Evolutionary conservation across 2,888 invertebrate genomes (phyloP).

Genomic region (Priocnemis perturbator): DNA sequence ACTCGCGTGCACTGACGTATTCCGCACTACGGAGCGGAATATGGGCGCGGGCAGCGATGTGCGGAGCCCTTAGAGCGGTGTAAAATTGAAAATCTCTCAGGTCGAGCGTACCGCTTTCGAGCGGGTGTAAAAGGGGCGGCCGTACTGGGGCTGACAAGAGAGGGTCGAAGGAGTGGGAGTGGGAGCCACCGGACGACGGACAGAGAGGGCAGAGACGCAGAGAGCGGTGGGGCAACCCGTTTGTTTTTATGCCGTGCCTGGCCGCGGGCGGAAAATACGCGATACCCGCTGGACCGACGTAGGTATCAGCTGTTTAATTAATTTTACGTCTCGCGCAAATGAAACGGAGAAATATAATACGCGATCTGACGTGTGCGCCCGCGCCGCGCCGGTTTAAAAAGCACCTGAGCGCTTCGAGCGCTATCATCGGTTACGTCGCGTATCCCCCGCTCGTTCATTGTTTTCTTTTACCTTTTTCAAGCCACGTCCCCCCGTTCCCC

Average conservation of each 20-base stretch:
- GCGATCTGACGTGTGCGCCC: slow-evolving; percentile 54
- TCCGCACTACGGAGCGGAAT: slow-evolving; percentile 46
- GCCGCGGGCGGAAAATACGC: slow-evolving; percentile 8
- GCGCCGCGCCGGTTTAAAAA: slow-evolving; percentile 49
- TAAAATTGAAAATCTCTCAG: slow-evolving; percentile 55
- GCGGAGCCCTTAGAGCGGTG: slow-evolving; percentile 42
- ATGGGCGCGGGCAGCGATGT: slow-evolving; percentile 29
- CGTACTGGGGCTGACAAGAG: not conserved
- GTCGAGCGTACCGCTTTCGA: slow-evolving; percentile 5
- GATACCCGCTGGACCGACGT: slow-evolving; percentile 27
- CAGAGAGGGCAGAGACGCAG: not conserved
- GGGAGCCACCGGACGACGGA: not conserved
- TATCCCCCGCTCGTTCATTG: slow-evolving; percentile 8
- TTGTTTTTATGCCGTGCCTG: not conserved
- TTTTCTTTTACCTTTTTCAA: slow-evolving; percentile 5
- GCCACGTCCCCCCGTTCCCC: not conserved
- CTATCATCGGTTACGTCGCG: slow-evolving; percentile 21
- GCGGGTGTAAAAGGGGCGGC: no score
- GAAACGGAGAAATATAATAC: slow-evolving; percentile 67
- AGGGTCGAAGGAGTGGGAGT: not conserved
- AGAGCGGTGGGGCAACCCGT: no score
- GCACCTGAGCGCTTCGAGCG: slow-evolving; percentile 19
- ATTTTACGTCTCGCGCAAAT: slow-evolving; percentile 67
- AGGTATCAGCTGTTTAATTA: slow-evolving; percentile 70
- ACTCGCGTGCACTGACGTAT: slow-evolving; percentile 43